These are phyloP conservation scores for Iphiclides podalirius DNA, from an alignment of 2,888 invertebrate genomes.

Conservation along the genomic window DNA sequence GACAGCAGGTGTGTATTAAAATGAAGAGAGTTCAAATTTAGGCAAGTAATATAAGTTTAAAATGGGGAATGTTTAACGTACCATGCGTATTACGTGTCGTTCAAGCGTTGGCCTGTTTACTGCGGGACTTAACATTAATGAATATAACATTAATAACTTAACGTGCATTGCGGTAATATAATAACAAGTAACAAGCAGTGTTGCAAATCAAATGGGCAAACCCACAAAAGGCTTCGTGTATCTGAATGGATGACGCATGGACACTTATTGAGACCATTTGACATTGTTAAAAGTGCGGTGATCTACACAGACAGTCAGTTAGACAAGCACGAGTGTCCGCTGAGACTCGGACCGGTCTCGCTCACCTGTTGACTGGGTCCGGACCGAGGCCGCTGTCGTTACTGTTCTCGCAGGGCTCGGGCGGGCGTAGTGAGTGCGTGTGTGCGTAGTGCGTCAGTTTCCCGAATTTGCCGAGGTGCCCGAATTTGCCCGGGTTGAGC, in stretches of 20 bases:
- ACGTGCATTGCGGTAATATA: background rate
- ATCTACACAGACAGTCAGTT: too few species aligned
- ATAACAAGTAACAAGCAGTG: background rate
- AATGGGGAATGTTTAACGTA: too few species aligned
- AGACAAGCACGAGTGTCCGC: background rate
- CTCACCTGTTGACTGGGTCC: slow-evolving; percentile 81
- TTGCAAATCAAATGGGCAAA: slow-evolving; percentile 9
- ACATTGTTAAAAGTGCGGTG: too few species aligned
- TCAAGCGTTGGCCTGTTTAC: background rate
- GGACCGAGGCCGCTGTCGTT: slow-evolving; percentile 94
- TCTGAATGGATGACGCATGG: slow-evolving; percentile 6
- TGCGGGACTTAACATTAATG: background rate
- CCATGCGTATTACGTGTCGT: background rate
- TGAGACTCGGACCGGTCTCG: background rate
- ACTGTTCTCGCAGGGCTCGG: slow-evolving; percentile 89
- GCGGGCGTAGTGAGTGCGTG: slow-evolving; percentile 69
- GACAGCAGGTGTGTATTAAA: too few species aligned
- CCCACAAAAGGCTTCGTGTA: background rate
- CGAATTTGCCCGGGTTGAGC: slow-evolving; percentile 46
- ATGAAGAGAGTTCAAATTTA: too few species aligned
- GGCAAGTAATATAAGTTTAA: too few species aligned
- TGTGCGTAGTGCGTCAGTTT: slow-evolving; percentile 64
- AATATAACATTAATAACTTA: too few species aligned
- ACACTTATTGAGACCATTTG: too few species aligned
- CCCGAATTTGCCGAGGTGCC: slow-evolving; percentile 64